Evolutionary conservation across 2,888 invertebrate species (phyloP).

Genomic region (Phlogophora meticulosa): DNA sequence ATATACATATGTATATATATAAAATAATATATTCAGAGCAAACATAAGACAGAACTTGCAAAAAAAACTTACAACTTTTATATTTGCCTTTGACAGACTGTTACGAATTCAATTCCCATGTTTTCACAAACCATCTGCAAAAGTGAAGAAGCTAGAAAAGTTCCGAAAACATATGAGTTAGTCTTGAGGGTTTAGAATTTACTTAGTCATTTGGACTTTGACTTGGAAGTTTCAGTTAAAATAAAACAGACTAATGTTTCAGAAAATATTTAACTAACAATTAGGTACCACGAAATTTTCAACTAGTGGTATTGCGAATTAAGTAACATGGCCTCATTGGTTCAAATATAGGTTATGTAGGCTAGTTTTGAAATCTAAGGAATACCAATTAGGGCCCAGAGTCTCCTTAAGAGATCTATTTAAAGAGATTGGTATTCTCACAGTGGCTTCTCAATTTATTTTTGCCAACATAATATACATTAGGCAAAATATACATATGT

Average conservation of each 20-base stretch:
- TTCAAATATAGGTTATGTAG: too few species aligned
- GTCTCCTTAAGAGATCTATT: too few species aligned
- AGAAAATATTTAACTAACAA: not conserved
- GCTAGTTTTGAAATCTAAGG: too few species aligned
- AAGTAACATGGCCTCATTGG: too few species aligned
- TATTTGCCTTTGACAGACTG: not conserved
- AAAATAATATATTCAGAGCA: not conserved
- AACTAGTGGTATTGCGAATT: too few species aligned
- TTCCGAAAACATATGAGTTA: conserved; percentile 17
- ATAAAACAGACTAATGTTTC: not conserved
- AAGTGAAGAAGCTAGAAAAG: conserved; percentile 9
- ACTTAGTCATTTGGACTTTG: conserved; percentile 3
- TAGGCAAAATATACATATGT: too few species aligned
- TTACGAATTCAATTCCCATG: conserved; percentile 14
- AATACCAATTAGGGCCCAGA: too few species aligned
- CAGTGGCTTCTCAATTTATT: too few species aligned
- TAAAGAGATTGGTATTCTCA: too few species aligned
- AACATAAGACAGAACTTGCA: not conserved
- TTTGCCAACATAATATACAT: too few species aligned
- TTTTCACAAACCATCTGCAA: conserved; percentile 24
- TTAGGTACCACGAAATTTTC: too few species aligned
- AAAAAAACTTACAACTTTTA: not conserved
- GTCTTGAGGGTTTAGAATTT: conserved; percentile 1
- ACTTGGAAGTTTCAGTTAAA: conserved; percentile 10
- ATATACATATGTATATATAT: too few species aligned